Percentiles rank a stretch among this genome's conserved stretches.
phyloP scores from a whole-genome alignment of 2,797 vertebrate genomes.

The Benthosema pterotum region DNA sequence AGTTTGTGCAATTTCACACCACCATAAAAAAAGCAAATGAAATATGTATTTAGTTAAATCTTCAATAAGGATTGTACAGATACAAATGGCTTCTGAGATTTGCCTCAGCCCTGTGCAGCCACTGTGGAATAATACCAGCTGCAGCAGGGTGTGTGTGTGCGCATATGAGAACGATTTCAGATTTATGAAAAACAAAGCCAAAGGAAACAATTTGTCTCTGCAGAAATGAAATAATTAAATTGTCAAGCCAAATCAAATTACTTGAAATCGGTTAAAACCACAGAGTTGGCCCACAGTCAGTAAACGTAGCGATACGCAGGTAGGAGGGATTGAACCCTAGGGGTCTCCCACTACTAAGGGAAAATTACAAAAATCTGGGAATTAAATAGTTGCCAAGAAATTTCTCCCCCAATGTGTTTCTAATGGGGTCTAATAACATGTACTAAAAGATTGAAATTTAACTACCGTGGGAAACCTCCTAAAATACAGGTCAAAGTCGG shows the following conservation, averaged over 20 bases:
- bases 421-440: too few species aligned
- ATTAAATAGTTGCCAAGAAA: too few species aligned
- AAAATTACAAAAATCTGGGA: too few species aligned
- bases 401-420: too few species aligned
- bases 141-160: too few species aligned
- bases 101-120: constrained; percentile 3
- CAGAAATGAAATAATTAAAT: constrained; percentile 23
- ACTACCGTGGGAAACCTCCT: too few species aligned
- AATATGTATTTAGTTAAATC: background rate
- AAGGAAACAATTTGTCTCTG: constrained; percentile 31
- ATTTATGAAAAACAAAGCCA: constrained; percentile 28
- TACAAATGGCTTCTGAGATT: constrained; percentile 32
- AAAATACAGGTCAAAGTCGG: too few species aligned
- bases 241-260: constrained; percentile 41
- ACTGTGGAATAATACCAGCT: constrained; percentile 24
- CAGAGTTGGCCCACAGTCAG: background rate
- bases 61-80: background rate
- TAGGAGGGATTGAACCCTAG: too few species aligned
- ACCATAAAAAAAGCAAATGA: constrained; percentile 29
- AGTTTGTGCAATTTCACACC: constrained; percentile 8
- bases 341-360: too few species aligned
- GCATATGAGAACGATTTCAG: background rate
- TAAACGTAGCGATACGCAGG: too few species aligned
- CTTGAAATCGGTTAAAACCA: constrained; percentile 42
- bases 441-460: too few species aligned